A percentile compares a stretch with the other conserved stretches of the same genome.
phyloP scores from a whole-genome alignment of 1,140 invertebrate species.

The Agrypnia vestita region DNA sequence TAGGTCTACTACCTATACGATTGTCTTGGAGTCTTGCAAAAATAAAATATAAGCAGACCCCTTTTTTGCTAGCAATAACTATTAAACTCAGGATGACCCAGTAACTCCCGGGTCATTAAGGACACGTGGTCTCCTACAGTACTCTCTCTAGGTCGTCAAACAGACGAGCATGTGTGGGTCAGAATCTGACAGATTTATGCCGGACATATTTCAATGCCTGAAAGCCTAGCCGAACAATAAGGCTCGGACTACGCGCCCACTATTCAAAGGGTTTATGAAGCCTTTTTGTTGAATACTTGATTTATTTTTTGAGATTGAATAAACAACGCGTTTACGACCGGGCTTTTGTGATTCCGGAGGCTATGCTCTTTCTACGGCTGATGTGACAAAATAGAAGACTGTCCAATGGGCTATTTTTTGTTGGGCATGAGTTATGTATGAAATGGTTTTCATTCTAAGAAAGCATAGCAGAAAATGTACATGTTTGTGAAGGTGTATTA shows the following conservation, averaged over 20 bases:
- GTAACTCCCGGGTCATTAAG: not conserved
- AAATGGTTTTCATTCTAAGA: not conserved
- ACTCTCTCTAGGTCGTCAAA: constrained; percentile 40
- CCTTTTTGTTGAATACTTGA: constrained; percentile 44
- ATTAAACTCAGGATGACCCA: not conserved
- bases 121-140: constrained; percentile 9
- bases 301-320: constrained; percentile 50
- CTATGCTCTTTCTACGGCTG: constrained; percentile 4
- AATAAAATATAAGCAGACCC: too few species aligned
- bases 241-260: constrained; percentile 35
- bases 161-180: constrained; percentile 18
- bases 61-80: not conserved
- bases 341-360: constrained; percentile 9
- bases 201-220: constrained; percentile 24
- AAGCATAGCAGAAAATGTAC: too few species aligned
- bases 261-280: constrained; percentile 53
- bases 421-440: not conserved
- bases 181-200: constrained; percentile 47
- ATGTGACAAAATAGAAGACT: constrained; percentile 18
- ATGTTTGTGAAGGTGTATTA: too few species aligned
- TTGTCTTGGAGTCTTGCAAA: too few species aligned
- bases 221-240: constrained; percentile 46
- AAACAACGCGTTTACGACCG: constrained; percentile 39
- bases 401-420: not conserved
- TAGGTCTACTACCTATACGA: too few species aligned